These are phyloP conservation scores for Luffia ferchaultella DNA, from an alignment of 2,888 invertebrate genomes.

Conservation along the genomic window DNA sequence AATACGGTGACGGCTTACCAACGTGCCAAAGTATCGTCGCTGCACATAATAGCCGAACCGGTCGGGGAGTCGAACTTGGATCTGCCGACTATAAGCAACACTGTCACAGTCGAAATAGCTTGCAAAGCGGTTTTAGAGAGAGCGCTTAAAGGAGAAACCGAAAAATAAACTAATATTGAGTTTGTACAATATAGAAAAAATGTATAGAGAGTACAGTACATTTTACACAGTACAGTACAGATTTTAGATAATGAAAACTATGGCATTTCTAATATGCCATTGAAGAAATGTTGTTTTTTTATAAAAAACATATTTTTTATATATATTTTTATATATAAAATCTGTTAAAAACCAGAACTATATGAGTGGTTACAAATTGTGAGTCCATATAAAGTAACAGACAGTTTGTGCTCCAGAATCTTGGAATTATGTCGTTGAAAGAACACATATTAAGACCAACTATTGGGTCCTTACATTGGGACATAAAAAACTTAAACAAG, in stretches of 20 bases:
- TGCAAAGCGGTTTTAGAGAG: conserved; percentile 45
- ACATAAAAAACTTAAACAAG: no score
- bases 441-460: no score
- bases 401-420: no score
- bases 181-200: neutral
- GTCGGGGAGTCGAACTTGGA: conserved; percentile 21
- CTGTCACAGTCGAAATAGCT: conserved; percentile 57
- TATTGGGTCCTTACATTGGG: no score
- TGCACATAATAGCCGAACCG: conserved; percentile 70
- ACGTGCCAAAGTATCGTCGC: conserved; percentile 86
- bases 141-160: conserved; percentile 42
- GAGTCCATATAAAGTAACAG: neutral
- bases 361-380: neutral
- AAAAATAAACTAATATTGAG: neutral
- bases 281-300: conserved; percentile 1
- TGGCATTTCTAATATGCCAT: conserved; percentile 1
- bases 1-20: conserved; percentile 92
- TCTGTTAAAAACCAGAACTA: neutral
- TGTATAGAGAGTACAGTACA: neutral
- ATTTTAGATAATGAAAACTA: conserved; percentile 2
- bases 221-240: conserved; percentile 2
- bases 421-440: no score
- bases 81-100: conserved; percentile 51
- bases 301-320: neutral
- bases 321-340: neutral